Evolutionary conservation across 2,113 vertebrate species (phyloP).

Genomic region (Rafetus swinhoei): DNA sequence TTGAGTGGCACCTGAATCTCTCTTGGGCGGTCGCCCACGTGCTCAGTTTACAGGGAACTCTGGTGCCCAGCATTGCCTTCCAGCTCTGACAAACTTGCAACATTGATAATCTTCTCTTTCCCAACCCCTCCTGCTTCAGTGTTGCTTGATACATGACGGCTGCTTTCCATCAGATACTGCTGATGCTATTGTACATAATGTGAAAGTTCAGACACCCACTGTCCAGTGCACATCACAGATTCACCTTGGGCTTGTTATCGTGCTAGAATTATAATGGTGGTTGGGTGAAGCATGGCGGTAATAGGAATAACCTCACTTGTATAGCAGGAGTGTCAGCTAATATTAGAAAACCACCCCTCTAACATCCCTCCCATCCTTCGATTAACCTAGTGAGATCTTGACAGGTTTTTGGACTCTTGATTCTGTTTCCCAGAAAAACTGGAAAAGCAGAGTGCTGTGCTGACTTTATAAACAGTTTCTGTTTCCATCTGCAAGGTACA

Average conservation of each 20-base stretch:
- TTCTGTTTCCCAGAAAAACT: neutral
- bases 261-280: neutral
- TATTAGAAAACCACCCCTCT: neutral
- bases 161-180: neutral
- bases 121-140: neutral
- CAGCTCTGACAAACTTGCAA: neutral
- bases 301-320: neutral
- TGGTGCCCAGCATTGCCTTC: too few relatives aligned
- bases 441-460: neutral
- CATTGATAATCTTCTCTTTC: neutral
- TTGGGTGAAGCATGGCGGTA: neutral
- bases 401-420: neutral
- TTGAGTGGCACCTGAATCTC: too few relatives aligned
- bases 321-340: neutral
- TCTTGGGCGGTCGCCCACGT: too few relatives aligned
- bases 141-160: neutral
- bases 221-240: neutral
- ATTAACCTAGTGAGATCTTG: neutral
- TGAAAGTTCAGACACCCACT: neutral
- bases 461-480: neutral
- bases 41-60: too few relatives aligned
- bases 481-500: neutral
- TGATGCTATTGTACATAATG: neutral
- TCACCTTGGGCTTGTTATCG: neutral
- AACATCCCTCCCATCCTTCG: neutral